Base-by-base conservation (phyloP, 1,140 invertebrate genomes). In the Phenacoccus solenopsis region DNA sequence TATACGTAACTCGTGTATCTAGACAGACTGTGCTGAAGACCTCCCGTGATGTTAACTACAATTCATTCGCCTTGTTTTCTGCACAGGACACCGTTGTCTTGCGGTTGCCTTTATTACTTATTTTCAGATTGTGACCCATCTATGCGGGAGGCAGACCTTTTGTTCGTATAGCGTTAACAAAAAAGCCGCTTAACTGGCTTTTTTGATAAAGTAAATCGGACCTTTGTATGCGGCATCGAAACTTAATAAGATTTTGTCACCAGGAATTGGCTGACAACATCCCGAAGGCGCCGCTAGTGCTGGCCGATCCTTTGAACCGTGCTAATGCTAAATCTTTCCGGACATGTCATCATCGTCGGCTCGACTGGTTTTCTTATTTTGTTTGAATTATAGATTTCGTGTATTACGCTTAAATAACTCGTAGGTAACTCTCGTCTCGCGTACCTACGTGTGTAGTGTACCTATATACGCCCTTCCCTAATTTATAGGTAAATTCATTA, bases 101-200 rank as follows among this genome's bases (percentile, higher is more conserved):
- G 38, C 38, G 38, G 38, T 49, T 49, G 38, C 38, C 38, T 49
- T 49, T 49, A 49, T 49, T 49, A 49, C 38, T 49, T 49, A 49
- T 49, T 49, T 49, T 49, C 20, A 49, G 38, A 49, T 49, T 49
- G 38, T 49, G 38, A 49, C 38, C 38, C 38, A 49, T 9, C 38
- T 49, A 49, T n/a, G 38, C 38, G 38, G 38, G 38, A 49, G 38
- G 38, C 38, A 49, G 38, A 49, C 38, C 38, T 49, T 49, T 49
- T 49, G 38, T 49, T 49, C 20, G 38, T 49, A n/a, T n/a, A 9
- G 38, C 38, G 38, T 16, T n/a, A 9, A 9, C 38, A 49, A 49
- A 49, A 49, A 49, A 49, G 38, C 38, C 38, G 38, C 38, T 49
- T 49, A 49, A 49, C 38, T 49, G 38, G 38, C 38, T 49, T 49